Conservation (phyloP, 2,797 vertebrate species). For the Pseudopleuronectes americanus region DNA sequence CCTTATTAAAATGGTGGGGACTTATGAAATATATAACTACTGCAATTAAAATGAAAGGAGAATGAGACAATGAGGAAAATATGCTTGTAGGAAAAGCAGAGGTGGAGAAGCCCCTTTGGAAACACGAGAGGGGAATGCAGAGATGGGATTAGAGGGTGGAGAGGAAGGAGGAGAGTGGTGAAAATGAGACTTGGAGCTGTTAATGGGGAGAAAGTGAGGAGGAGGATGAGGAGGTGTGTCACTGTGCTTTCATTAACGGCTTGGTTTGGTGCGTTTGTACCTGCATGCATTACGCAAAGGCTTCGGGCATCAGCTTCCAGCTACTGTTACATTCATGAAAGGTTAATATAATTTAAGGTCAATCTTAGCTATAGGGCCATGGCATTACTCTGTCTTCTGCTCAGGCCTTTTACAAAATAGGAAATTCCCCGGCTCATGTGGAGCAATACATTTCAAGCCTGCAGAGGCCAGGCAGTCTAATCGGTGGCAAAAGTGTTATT, state of each 20-base stretch:
- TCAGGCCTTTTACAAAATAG: conserved; percentile 32
- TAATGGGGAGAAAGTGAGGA: conserved; percentile 36
- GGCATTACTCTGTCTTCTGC: conserved; percentile 27
- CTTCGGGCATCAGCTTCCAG: conserved; percentile 24
- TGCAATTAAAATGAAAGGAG: conserved; percentile 22
- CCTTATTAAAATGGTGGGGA: conserved; percentile 8
- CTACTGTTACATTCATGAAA: conserved; percentile 35
- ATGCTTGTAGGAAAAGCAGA: conserved; percentile 13
- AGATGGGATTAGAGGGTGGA: conserved; percentile 28
- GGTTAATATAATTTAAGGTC: conserved; percentile 25
- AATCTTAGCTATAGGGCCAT: conserved; percentile 3
- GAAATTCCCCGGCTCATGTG: conserved; percentile 27
- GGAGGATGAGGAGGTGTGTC: conserved; percentile 43
- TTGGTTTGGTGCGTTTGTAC: conserved; percentile 42
- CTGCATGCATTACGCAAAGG: conserved; percentile 41
- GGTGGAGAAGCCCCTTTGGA: conserved; percentile 18
- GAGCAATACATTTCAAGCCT: conserved; percentile 22
- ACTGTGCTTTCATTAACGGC: conserved; percentile 35
- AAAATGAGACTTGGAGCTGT: conserved; percentile 33
- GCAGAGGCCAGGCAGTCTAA: conserved; percentile 23
- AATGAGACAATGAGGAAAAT: conserved; percentile 10
- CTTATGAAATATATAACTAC: conserved; percentile 17
- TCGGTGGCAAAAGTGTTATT: conserved; percentile 52
- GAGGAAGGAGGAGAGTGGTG: conserved; percentile 8
- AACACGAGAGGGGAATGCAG: conserved; percentile 26